phyloP scores from a whole-genome alignment of 1,140 invertebrate species.

The Cydia strobilella region DNA sequence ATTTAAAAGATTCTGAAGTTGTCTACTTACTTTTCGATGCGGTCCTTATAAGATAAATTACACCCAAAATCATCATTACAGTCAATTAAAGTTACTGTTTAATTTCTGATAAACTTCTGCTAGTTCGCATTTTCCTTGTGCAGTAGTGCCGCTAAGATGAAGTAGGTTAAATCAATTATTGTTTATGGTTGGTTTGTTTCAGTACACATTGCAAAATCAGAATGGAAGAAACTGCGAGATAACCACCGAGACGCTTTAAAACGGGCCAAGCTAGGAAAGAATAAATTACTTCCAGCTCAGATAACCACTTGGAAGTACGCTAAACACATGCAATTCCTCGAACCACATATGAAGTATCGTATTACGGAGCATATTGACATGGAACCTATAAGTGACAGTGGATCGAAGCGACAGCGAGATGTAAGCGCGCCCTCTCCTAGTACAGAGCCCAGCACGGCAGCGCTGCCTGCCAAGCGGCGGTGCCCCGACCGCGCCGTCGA shows the following conservation, averaged over 20 bases:
- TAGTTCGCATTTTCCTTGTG: too few species aligned
- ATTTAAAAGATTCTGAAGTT: too few species aligned
- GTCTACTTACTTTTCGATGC: too few species aligned
- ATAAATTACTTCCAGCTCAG: slow-evolving; percentile 69
- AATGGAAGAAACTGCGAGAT: slow-evolving; percentile 71
- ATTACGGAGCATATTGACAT: slow-evolving; percentile 73
- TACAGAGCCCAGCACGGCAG: neutral
- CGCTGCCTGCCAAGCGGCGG: neutral
- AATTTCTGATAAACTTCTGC: too few species aligned
- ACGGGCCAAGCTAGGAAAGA: slow-evolving; percentile 68
- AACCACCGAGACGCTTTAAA: slow-evolving; percentile 71
- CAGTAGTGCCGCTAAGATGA: too few species aligned
- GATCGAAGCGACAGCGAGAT: neutral
- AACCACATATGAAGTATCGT: slow-evolving; percentile 72
- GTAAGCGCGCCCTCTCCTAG: neutral
- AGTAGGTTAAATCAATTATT: too few species aligned
- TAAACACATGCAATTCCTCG: slow-evolving; percentile 72
- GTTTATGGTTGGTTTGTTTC: slow-evolving; percentile 37
- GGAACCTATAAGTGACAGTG: slow-evolving; percentile 41
- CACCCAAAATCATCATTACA: too few species aligned
- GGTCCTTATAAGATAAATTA: too few species aligned
- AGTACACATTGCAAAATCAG: slow-evolving; percentile 66
- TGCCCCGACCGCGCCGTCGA: neutral
- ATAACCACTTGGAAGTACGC: slow-evolving; percentile 75
- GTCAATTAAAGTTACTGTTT: too few species aligned